Evolutionary conservation across 2,888 invertebrate species (phyloP).

Genomic region (Pollenia labialis): DNA sequence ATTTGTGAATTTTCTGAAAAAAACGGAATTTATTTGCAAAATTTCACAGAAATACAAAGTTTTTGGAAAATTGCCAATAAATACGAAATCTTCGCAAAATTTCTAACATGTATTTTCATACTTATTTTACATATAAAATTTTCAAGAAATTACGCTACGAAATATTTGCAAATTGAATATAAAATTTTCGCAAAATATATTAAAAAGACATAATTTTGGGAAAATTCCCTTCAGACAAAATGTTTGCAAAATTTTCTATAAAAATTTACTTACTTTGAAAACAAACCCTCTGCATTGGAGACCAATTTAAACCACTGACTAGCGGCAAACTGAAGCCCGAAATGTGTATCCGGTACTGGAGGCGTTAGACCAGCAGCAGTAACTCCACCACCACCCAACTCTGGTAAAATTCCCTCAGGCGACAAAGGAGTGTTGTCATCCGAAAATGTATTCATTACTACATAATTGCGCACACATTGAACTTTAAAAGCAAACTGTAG

Average conservation of each 20-base stretch:
- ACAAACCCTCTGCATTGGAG: constrained; percentile 93
- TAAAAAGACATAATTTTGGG: no score
- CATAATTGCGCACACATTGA: constrained; percentile 88
- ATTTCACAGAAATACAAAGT: no score
- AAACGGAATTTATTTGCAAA: background rate
- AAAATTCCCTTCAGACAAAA: no score
- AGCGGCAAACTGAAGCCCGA: constrained; percentile 92
- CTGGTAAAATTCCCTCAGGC: constrained; percentile 76
- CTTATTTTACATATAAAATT: no score
- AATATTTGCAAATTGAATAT: no score
- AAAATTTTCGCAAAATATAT: no score
- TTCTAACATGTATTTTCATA: no score
- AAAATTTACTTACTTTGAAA: constrained; percentile 85
- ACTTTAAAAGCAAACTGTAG: constrained; percentile 88
- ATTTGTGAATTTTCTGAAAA: background rate
- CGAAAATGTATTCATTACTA: constrained; percentile 89
- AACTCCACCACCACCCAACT: constrained; percentile 66
- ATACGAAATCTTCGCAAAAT: no score
- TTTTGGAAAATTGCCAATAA: no score
- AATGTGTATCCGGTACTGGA: constrained; percentile 80
- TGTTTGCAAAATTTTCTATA: background rate
- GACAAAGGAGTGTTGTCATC: constrained; percentile 87
- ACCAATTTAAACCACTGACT: constrained; percentile 93
- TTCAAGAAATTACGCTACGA: no score
- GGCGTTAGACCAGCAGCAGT: constrained; percentile 69